Evolutionary conservation across 2,888 invertebrate species (phyloP), one percentile per base, ranked within the genome.

Genomic region (Liopterus haemorrhoidalis): DNA sequence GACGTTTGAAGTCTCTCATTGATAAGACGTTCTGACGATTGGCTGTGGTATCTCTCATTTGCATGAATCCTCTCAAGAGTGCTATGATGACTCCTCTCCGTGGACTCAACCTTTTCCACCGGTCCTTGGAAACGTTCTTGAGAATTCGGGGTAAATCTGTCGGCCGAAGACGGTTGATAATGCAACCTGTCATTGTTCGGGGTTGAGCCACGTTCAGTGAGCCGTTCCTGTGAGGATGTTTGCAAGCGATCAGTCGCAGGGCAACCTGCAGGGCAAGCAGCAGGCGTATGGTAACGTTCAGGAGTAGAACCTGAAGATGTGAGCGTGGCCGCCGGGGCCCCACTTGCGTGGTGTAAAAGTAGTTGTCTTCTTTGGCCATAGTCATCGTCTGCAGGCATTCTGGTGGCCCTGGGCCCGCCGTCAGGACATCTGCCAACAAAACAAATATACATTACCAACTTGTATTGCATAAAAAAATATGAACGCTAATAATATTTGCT

Each of bases 351-450:
- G 54, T 55, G 61, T 51, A 57, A 54, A 53, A 56, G 52, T 57
- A 59, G 57, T 58, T 64, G 63, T 62, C 64, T 63, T 61, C 64
- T 56, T 20, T 31, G 38, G 59, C 63, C 65, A 60, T 65, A 65
- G 59, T 67, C 67, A 54, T 67, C 67, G 58, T 66, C 67, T 57
- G 65, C 60, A 70, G 74, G 74, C 75, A 76, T 76, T 71, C 74
- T 75, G 75, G 73, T 71, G 74, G 74, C 73, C 75, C 75, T 70
- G 68, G 72, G 72, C 74, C 76, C 75, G 70, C 70, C 73, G 76
- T 78, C 77, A 78, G 73, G 75, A 77, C 77, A 77, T 77, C 77
- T 78, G 69, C 0, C 70, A 72, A 36, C 49, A 49, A 39, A 24
- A 35, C 37, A n/a, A n/a, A n/a, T n/a, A n/a, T n/a, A n/a, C n/a